These are phyloP conservation scores for Leptopilina boulardi DNA, from an alignment of 1,140 invertebrate species.

Conservation along the genomic window DNA sequence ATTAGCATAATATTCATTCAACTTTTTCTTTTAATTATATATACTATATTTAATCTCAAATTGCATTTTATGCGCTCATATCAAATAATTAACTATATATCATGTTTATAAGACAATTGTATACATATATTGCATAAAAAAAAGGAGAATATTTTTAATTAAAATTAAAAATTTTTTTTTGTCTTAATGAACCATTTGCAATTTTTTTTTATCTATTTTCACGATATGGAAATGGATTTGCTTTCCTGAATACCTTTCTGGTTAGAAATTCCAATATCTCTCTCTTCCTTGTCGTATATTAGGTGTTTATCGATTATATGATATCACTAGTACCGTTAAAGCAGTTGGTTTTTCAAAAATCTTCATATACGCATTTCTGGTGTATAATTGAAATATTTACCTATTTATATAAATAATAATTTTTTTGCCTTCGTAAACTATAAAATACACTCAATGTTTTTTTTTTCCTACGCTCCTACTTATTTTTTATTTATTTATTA, in stretches of 20 bases:
- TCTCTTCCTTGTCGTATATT: background rate
- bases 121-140: too few relatives aligned
- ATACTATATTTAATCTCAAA: too few relatives aligned
- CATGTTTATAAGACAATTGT: too few relatives aligned
- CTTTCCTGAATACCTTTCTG: constrained; percentile 9
- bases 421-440: background rate
- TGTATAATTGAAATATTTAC: background rate
- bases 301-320: constrained; percentile 17
- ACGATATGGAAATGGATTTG: background rate
- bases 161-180: too few relatives aligned
- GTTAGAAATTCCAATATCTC: background rate
- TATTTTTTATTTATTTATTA: too few relatives aligned
- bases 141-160: too few relatives aligned
- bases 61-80: too few relatives aligned
- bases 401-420: background rate
- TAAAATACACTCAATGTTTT: constrained; percentile 14
- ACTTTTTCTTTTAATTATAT: too few relatives aligned
- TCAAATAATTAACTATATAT: too few relatives aligned
- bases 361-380: background rate
- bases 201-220: background rate
- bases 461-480: too few relatives aligned
- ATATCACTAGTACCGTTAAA: constrained; percentile 3
- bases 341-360: background rate
- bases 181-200: too few relatives aligned
- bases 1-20: too few relatives aligned